Conservation (phyloP, 2,113 vertebrate genomes). For the Zeus faber region DNA sequence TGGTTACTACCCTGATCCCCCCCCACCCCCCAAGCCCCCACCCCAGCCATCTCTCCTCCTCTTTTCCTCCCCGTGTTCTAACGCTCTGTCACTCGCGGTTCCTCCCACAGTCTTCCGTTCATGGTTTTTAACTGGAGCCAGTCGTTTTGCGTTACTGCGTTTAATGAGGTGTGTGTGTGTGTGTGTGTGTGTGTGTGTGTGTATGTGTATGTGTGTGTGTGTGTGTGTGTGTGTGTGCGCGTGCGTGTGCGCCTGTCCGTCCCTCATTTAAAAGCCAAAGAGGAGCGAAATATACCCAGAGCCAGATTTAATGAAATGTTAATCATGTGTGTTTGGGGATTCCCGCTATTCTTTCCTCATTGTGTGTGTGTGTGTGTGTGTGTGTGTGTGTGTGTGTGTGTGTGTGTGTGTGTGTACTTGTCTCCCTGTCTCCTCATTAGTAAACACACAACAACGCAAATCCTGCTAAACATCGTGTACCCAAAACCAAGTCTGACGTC, state of each 20-base stretch:
- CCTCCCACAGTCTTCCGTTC: constrained; percentile 48
- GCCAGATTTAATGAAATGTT: constrained; percentile 43
- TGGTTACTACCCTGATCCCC: constrained; percentile 65
- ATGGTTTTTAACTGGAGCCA: constrained; percentile 41
- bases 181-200: constrained; percentile 19
- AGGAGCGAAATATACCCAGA: constrained; percentile 26
- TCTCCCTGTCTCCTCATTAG: constrained; percentile 40
- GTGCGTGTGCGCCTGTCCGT: not conserved
- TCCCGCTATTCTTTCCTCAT: constrained; percentile 21
- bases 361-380: constrained; percentile 9
- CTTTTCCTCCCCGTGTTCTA: constrained; percentile 29
- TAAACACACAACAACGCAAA: constrained; percentile 32
- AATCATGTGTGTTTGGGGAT: constrained; percentile 42
- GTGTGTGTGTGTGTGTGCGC: constrained; percentile 7
- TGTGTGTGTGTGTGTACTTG: constrained; percentile 7
- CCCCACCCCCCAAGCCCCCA: constrained; percentile 40
- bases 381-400: not conserved
- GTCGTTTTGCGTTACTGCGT: constrained; percentile 42
- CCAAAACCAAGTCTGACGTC: constrained; percentile 15
- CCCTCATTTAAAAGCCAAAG: constrained; percentile 32
- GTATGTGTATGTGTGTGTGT: constrained; percentile 30
- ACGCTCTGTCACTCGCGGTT: constrained; percentile 53
- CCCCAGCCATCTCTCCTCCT: constrained; percentile 45
- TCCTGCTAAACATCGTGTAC: constrained; percentile 22
- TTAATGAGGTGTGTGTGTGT: constrained; percentile 38